Base-by-base conservation (phyloP, 2,888 invertebrate species). In the Tetragnatha montana region DNA sequence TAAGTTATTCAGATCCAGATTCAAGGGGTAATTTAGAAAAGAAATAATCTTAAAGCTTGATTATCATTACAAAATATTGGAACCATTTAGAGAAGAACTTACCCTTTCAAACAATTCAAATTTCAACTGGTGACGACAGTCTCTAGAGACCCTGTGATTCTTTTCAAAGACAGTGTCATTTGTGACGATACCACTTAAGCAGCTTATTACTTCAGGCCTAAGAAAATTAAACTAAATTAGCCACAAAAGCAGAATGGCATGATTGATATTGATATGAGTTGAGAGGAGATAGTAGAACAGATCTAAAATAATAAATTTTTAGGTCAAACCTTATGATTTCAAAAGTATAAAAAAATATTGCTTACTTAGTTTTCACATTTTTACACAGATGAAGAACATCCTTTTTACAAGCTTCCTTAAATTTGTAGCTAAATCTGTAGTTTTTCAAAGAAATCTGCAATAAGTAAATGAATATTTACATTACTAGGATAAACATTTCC, bases 361-460 rank as follows among this genome's bases (percentile, higher is more conserved):
- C 93, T 92, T 92, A 93, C 93, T 94, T 93, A 91, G 93, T 92
- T 92, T 93, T 92, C 90, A 93, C 92, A 83, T 92, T 91, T 92
- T 93, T 92, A 92, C 96, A 96, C 92, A 94, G 94, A 85, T 94
- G 93, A 60, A 94, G 94, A 0, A 98, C 98, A 92, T 94, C 94
- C 7, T 91, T 79, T 89, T 93, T 93, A 93, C 99, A 99, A 0
- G 98, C 97, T 93, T 98, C 96, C 94, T 98, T 98, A 93, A 99
- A 99, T 93, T 97, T 97, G 92, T 96, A 96, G 0, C 97, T 97
- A 93, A 99, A 99, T 92, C 96, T 96, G 94, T 97, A 98, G 94
- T 98, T 97, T 93, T 98, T 97, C 91, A 99, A 93, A 3, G 97
- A 96, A 91, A 98, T 96, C 94, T 94, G 82, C 4, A 80, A 89